These are phyloP conservation scores for Lysandra bellargus DNA, from an alignment of 2,888 invertebrate genomes.

Conservation along the genomic window DNA sequence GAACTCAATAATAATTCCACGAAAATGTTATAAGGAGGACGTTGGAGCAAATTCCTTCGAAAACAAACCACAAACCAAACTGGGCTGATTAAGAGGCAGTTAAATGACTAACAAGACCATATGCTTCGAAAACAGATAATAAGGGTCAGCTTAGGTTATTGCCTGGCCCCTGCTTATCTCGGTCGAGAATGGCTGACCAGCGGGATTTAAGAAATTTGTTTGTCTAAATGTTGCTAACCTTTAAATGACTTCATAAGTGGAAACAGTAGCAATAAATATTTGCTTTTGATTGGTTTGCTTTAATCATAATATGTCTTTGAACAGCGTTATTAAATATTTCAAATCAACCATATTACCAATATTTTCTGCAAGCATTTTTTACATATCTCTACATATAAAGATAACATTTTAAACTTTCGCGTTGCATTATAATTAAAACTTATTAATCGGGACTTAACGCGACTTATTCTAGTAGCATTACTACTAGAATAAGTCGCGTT, in stretches of 20 bases:
- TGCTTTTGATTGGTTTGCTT: no score
- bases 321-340: no score
- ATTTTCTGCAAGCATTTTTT: neutral
- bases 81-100: constrained; percentile 23
- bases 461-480: no score
- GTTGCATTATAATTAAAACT: no score
- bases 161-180: constrained; percentile 8
- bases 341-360: neutral
- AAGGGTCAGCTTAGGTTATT: constrained; percentile 39
- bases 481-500: no score
- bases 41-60: constrained; percentile 15
- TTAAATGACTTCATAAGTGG: neutral
- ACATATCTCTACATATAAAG: neutral
- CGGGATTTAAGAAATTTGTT: neutral
- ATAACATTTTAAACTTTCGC: no score
- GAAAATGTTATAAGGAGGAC: neutral
- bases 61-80: constrained; percentile 11
- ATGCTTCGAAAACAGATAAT: constrained; percentile 33
- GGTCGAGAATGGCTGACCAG: neutral
- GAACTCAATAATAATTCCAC: neutral
- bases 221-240: neutral
- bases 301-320: no score
- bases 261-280: no score
- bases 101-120: constrained; percentile 25
- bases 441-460: no score